Conservation (phyloP, 2,888 invertebrate genomes). For the Rhagophthalmus giganteus region DNA sequence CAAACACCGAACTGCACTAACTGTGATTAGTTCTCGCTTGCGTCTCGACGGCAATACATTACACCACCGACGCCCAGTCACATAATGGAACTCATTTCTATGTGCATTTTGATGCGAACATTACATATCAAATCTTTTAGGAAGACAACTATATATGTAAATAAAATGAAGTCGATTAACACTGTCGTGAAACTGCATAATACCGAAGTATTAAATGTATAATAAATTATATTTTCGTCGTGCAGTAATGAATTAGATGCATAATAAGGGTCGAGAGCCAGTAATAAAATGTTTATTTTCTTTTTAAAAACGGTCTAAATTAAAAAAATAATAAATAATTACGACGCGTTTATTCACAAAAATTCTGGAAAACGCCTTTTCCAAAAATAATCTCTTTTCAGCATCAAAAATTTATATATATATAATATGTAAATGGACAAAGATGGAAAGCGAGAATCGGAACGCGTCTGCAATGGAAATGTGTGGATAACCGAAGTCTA, state of each 20-base stretch:
- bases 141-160: slow-evolving; percentile 29
- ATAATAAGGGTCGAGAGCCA: neutral
- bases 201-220: slow-evolving; percentile 16
- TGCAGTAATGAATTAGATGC: slow-evolving; percentile 26
- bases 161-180: slow-evolving; percentile 26
- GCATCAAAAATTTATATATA: too few species aligned
- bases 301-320: too few species aligned
- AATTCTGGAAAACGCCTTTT: too few species aligned
- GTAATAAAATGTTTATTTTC: neutral
- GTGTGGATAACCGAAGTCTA: too few species aligned
- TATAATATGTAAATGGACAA: too few species aligned
- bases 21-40: slow-evolving; percentile 45
- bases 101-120: slow-evolving; percentile 51
- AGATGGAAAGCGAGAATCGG: too few species aligned
- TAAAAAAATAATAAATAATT: too few species aligned
- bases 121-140: slow-evolving; percentile 30
- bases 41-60: slow-evolving; percentile 40
- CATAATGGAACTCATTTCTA: slow-evolving; percentile 47
- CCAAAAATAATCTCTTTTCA: too few species aligned
- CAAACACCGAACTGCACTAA: slow-evolving; percentile 44
- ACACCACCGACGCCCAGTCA: slow-evolving; percentile 38
- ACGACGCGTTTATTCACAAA: too few species aligned
- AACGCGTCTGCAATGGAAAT: too few species aligned
- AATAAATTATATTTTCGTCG: too few species aligned
- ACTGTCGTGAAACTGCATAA: slow-evolving; percentile 25